Percentiles rank a stretch among this genome's conserved stretches.
Evolutionary conservation across 2,113 vertebrate species (phyloP).

Genomic region (Lycaon pictus): DNA sequence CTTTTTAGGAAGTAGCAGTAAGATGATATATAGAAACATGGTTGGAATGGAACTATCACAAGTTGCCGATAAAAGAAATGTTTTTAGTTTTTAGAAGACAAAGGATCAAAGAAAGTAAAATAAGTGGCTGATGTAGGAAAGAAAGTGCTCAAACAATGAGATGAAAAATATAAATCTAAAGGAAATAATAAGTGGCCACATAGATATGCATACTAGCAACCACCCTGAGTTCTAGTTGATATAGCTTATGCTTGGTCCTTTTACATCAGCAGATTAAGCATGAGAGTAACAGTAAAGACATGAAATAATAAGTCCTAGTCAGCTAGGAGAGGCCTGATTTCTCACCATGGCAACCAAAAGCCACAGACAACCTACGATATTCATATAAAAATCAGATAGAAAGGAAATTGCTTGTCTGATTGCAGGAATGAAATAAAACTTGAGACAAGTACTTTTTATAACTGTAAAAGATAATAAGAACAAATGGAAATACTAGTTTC

Average conservation of each 20-base stretch:
- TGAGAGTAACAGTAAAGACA: slow-evolving; percentile 53
- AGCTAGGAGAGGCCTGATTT: slow-evolving; percentile 15
- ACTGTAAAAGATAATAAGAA: slow-evolving; percentile 38
- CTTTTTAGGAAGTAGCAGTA: slow-evolving; percentile 78
- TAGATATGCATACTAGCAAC: neutral
- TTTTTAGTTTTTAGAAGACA: slow-evolving; percentile 70
- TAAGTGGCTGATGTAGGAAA: slow-evolving; percentile 52
- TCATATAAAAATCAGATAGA: slow-evolving; percentile 66
- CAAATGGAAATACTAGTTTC: slow-evolving; percentile 39
- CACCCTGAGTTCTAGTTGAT: slow-evolving; percentile 43
- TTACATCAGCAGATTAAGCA: slow-evolving; percentile 43
- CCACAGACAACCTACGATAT: slow-evolving; percentile 26
- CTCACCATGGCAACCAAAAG: slow-evolving; percentile 54
- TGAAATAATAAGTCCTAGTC: slow-evolving; percentile 55
- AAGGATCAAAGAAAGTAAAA: slow-evolving; percentile 65
- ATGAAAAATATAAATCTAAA: slow-evolving; percentile 57
- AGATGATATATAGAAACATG: slow-evolving; percentile 64
- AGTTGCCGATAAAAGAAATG: slow-evolving; percentile 53
- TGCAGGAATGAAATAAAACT: slow-evolving; percentile 66
- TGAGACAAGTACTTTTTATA: slow-evolving; percentile 52
- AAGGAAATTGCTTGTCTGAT: slow-evolving; percentile 69
- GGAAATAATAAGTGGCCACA: slow-evolving; percentile 40
- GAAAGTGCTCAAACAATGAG: neutral
- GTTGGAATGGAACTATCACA: slow-evolving; percentile 53
- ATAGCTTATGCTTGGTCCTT: slow-evolving; percentile 18